These are phyloP conservation scores for Caenorhabditis sp. DNA, from an alignment of 2,888 invertebrate species.

Conservation along the genomic window DNA sequence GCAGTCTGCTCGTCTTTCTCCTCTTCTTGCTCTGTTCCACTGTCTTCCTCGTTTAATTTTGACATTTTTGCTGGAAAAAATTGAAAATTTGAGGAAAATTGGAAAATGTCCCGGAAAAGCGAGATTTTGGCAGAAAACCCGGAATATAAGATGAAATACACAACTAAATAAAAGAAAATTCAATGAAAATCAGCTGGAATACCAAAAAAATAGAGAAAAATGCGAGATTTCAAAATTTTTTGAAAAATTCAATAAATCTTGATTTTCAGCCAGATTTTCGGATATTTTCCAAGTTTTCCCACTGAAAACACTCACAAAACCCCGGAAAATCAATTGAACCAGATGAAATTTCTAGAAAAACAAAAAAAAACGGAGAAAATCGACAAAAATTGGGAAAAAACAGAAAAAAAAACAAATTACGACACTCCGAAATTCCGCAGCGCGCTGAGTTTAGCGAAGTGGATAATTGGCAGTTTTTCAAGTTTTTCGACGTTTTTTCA, in stretches of 20 bases:
- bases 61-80: conserved; percentile 32
- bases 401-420: conserved; percentile 13
- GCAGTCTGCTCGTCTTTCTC: conserved; percentile 45
- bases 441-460: conserved; percentile 29
- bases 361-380: neutral
- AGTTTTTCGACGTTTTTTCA: neutral
- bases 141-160: too few species aligned
- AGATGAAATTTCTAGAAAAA: too few species aligned
- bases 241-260: too few species aligned
- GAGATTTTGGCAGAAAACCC: too few species aligned
- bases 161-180: too few species aligned
- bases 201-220: too few species aligned
- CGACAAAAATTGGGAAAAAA: conserved; percentile 1
- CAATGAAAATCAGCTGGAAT: too few species aligned
- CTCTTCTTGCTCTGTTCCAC: neutral
- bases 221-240: too few species aligned
- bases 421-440: conserved; percentile 28
- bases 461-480: neutral
- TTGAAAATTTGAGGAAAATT: conserved; percentile 8
- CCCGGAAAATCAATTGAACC: neutral
- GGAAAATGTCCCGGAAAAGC: too few species aligned
- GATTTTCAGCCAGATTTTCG: too few species aligned
- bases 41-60: neutral
- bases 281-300: too few species aligned
- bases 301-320: neutral